Evolutionary conservation across 2,888 invertebrate species (phyloP), one percentile per base, ranked within the genome.

Genomic region (Clostera curtula): DNA sequence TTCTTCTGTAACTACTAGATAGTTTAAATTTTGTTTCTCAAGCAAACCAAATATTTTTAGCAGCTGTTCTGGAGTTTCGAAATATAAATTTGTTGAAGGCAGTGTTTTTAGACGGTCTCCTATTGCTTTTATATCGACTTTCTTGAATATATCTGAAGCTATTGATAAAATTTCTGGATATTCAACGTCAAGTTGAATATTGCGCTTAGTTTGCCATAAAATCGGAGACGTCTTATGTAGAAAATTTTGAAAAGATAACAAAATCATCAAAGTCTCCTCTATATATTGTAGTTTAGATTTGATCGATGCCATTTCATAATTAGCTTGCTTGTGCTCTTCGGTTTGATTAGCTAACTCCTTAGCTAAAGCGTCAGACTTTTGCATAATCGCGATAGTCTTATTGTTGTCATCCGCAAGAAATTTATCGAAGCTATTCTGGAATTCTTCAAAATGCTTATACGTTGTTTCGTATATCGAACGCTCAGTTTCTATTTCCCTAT

Each of bases 21-120:
- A 83, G 46, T 83, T 79, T 17, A 83, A 57, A 53, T 82, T 83
- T 48, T 83, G 83, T 31, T 76, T 70, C 36, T 83, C 82, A 12
- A 79, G 37, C 35, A 63, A 58, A 31, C 60, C 56, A 45, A 83
- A 83, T 18, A 72, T 65, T 5, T 46, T 43, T 2, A 72, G 36
- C 21, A 82, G 37, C 45, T 82, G 79, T 9, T 72, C 60, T 7
- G 83, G 71, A 12, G 44, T 61, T 49, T 74, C 53, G 35, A 83
- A 83, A 51, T 72, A 83, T 10, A 83, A 49, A 29, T 60, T 50
- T n/a, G 74, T 65, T 4, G 59, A 41, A n/a, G 73, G 63, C 9
- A 80, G 41, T 14, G 53, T 39, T 9, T 41, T 51, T 19, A 83
- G 40, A 30, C 63, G 60, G n/a, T 52, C 44, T 29, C 50, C 52